Base-by-base conservation (phyloP, 2,888 invertebrate genomes). In the Amblyteles armatorius region DNA sequence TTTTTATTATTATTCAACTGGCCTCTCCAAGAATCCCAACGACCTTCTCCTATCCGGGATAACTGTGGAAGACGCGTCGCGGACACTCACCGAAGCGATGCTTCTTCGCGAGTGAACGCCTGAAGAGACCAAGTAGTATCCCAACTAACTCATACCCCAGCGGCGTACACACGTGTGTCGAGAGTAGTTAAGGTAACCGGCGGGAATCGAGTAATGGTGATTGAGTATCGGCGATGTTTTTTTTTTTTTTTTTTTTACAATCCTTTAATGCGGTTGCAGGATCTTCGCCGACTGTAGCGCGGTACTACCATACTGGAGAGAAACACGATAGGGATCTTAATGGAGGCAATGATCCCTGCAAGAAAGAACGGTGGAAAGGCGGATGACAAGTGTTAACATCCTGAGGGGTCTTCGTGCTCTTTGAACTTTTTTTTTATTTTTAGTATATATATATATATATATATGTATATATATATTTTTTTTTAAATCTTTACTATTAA, bases 1-100 rank as follows among this genome's bases (percentile, higher is more conserved):
- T 22, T 22, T 11, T 26, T 22, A 2, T 26, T 36, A n/a, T 57
- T 26, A 33, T 22, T 40, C 33, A 4, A 57, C 19, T 50, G 69
- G 55, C 78, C 68, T 78, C 69, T 29, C 44, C 44, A 44, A 69
- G 78, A 78, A 78, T 69, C 60, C 69, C 3, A 69, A 69, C 78
- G 69, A 78, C 78, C 78, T 78, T 78, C 78, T 78, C 57, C 68
- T 57, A 69, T 78, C 69, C 78, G 69, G 69, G 78, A 69, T 69
- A 33, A 55, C 13, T 26, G 67, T 55, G 44, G 77, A 76, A 65
- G 55, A 65, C 19, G 67, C 33, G 19, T 40, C 55, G 68, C 68
- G 55, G 50, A 57, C 29, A 11, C 11, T 57, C 44, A 69, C 26
- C 78, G 29, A 68, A 29, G 68, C 57, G 29, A 69, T 69, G 40